phyloP scores from a whole-genome alignment of 2,888 invertebrate species.

The Noctua fimbriata region DNA sequence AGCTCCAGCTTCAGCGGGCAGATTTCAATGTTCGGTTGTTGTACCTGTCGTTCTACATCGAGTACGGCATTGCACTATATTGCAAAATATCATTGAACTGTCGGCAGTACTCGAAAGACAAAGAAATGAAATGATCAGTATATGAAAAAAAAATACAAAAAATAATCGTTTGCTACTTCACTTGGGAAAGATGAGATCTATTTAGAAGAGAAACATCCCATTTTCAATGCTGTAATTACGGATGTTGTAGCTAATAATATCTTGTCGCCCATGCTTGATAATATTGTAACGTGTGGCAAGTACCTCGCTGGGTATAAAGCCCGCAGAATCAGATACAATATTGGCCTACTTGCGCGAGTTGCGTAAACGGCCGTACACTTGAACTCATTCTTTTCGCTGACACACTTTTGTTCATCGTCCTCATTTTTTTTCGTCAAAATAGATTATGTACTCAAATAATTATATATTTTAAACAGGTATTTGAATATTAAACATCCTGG shows the following conservation, averaged over 20 bases:
- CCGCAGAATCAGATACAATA: conserved; percentile 79
- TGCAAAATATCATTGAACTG: not conserved
- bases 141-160: not conserved
- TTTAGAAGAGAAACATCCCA: not conserved
- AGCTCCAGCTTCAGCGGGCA: conserved; percentile 4
- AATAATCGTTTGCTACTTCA: not conserved
- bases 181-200: conserved; percentile 2
- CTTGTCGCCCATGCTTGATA: conserved; percentile 35
- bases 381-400: conserved; percentile 84
- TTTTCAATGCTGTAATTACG: not conserved
- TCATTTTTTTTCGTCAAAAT: conserved; percentile 22
- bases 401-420: conserved; percentile 69
- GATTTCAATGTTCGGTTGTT: not conserved
- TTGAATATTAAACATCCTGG: not conserved
- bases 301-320: conserved; percentile 58
- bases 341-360: conserved; percentile 85
- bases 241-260: conserved; percentile 22
- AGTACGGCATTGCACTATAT: not conserved
- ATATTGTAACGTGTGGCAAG: conserved; percentile 47
- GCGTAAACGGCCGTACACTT: conserved; percentile 88
- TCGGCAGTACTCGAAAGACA: not conserved
- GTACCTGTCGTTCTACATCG: not conserved
- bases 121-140: not conserved
- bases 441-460: not conserved
- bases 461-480: conserved; percentile 1